Conservation (phyloP, 2,888 invertebrate species). For the Tyria jacobaeae region DNA sequence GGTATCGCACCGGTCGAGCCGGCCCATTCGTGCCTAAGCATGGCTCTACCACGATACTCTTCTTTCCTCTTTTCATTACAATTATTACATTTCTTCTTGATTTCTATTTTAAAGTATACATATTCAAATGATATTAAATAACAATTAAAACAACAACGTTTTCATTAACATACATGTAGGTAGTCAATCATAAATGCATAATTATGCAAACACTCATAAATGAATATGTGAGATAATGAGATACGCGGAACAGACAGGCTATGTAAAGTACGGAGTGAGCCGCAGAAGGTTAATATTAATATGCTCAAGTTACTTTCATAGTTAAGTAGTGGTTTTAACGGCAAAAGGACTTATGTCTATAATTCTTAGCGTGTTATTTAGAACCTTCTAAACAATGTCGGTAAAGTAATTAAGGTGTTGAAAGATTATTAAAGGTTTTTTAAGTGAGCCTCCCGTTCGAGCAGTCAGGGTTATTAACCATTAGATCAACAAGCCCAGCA, state of each 20-base stretch:
- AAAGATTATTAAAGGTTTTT: no score
- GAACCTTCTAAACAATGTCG: background rate
- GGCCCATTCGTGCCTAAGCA: no score
- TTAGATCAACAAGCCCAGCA: no score
- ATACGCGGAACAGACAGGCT: constrained; percentile 66
- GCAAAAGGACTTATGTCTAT: background rate
- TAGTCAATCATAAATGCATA: constrained; percentile 56
- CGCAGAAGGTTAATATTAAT: constrained; percentile 12
- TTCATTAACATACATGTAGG: constrained; percentile 36
- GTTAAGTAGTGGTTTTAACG: background rate
- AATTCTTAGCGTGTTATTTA: background rate
- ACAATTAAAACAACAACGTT: constrained; percentile 30
- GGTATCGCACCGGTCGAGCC: no score
- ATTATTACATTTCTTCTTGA: no score
- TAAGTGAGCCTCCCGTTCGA: no score
- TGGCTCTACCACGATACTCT: no score
- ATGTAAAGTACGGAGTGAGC: constrained; percentile 45
- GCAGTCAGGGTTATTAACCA: no score
- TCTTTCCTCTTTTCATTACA: no score
- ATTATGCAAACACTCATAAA: constrained; percentile 68
- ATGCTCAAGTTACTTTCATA: constrained; percentile 13
- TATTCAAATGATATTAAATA: background rate
- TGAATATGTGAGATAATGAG: constrained; percentile 70
- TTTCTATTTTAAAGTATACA: background rate
- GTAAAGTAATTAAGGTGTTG: background rate